A percentile compares a stretch with the other conserved stretches of the same genome.
Evolutionary conservation across 1,140 invertebrate species (phyloP).

Genomic region (Zeugodacus cucurbitae): DNA sequence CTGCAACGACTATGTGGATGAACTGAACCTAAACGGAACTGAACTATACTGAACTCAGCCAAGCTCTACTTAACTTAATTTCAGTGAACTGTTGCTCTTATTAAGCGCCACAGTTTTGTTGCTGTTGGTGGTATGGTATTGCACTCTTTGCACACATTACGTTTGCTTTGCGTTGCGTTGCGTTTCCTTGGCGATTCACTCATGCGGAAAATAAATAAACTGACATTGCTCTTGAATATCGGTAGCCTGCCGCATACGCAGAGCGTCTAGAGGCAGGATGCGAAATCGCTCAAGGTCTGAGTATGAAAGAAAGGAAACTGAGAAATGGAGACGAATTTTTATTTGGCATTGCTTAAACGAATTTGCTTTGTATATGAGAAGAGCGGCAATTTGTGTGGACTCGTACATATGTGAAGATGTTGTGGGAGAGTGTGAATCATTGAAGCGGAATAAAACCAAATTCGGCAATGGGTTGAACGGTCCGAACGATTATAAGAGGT

Average conservation of each 20-base stretch:
- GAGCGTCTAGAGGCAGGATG: not conserved
- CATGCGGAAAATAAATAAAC: slow-evolving; percentile 36
- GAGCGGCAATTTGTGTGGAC: too few relatives aligned
- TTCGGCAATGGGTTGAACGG: not conserved
- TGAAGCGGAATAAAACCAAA: not conserved
- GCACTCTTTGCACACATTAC: not conserved
- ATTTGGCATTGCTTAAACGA: not conserved
- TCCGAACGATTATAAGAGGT: not conserved
- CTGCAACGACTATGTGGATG: not conserved
- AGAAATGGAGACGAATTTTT: not conserved
- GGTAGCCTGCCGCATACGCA: not conserved
- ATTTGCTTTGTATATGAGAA: not conserved
- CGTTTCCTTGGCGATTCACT: not conserved
- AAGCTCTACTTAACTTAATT: slow-evolving; percentile 33
- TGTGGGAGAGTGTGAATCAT: not conserved
- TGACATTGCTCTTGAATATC: not conserved
- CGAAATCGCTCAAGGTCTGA: not conserved
- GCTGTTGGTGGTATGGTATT: not conserved
- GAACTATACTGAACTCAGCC: not conserved
- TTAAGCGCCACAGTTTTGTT: not conserved
- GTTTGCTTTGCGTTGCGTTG: not conserved
- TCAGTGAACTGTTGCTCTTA: not conserved
- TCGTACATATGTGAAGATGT: not conserved
- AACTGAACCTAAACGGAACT: slow-evolving; percentile 2
- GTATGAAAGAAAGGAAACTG: not conserved